A percentile compares a stretch with the other conserved stretches of the same genome.
Evolutionary conservation across 2,113 vertebrate genomes (phyloP).

Genomic region (Hypanus sabinus): DNA sequence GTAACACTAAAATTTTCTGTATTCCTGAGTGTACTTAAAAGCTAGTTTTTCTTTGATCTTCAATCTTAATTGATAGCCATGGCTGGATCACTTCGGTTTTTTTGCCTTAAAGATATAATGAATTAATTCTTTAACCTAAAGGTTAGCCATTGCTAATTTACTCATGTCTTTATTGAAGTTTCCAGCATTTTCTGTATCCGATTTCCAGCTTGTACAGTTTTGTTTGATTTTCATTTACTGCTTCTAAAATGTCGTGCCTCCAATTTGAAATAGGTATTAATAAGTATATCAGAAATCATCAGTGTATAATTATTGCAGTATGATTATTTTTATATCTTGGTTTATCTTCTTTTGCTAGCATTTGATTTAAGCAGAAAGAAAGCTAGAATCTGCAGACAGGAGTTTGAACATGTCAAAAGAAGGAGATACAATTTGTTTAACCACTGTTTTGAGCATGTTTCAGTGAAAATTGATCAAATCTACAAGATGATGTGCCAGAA

Average conservation of each 20-base stretch:
- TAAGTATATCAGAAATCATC: neutral
- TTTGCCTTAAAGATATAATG: no score
- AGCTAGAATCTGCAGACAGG: conserved; percentile 62
- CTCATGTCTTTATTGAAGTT: no score
- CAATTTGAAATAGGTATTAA: neutral
- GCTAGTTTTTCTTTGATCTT: no score
- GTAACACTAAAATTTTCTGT: no score
- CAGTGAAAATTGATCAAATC: conserved; percentile 73
- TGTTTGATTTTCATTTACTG: no score
- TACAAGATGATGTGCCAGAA: conserved; percentile 88
- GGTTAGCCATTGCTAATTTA: no score
- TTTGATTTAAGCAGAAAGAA: conserved; percentile 74
- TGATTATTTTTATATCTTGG: conserved; percentile 12
- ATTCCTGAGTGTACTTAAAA: no score
- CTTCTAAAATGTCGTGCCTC: neutral
- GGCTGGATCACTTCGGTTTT: no score
- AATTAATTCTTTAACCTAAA: no score
- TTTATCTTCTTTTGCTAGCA: conserved; percentile 53
- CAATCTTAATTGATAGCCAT: no score
- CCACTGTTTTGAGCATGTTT: conserved; percentile 81
- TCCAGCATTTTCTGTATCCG: no score
- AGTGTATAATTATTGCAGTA: neutral
- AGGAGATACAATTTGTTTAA: conserved; percentile 71
- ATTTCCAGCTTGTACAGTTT: no score
- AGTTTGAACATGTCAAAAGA: conserved; percentile 78